Base-by-base conservation (phyloP, 1,140 invertebrate genomes). In the Paraescarpia echinospica region DNA sequence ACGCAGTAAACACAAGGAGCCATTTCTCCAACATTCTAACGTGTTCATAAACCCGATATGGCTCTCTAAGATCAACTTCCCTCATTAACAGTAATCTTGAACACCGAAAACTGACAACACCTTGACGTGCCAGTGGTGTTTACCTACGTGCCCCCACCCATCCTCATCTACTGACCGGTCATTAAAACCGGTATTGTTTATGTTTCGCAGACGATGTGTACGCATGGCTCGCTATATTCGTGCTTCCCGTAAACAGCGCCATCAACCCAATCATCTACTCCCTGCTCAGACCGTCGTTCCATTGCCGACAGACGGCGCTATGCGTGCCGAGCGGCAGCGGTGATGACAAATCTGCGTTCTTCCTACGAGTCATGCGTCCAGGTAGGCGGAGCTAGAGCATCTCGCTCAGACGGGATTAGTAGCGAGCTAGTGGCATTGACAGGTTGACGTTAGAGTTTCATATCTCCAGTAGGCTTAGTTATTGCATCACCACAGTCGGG, bases 121-220 rank as follows among this genome's bases (percentile, higher is more conserved):
- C n/a, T n/a, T n/a, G n/a, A n/a, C n/a, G n/a, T n/a, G n/a, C n/a
- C n/a, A n/a, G n/a, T n/a, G n/a, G n/a, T n/a, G n/a, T n/a, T n/a
- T n/a, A n/a, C n/a, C n/a, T n/a, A n/a, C n/a, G n/a, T n/a, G n/a
- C n/a, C 14, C 4, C 89, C 14, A 5, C 4, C 4, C 34, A 5
- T 89, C 89, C 89, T 89, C 89, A 14, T 89, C 34, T 34, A 33
- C 89, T 5, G n/a, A 89, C 8, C 8, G 4, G n/a, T 34, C 34
- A 89, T n/a, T 33, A 35, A 12, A 34, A 14, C 4, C 90, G 34
- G 0, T 90, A 41, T 90, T 90, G 90, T 90, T 35, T 51, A 4
- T n/a, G 33, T 35, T n/a, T 91, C 77, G 31, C 89, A 93, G 90
- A 92, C 90, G 97, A 91, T 6, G 35, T 91, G 31, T 91, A 93